phyloP scores from a whole-genome alignment of 2,797 vertebrate species.

The Periparus ater region DNA sequence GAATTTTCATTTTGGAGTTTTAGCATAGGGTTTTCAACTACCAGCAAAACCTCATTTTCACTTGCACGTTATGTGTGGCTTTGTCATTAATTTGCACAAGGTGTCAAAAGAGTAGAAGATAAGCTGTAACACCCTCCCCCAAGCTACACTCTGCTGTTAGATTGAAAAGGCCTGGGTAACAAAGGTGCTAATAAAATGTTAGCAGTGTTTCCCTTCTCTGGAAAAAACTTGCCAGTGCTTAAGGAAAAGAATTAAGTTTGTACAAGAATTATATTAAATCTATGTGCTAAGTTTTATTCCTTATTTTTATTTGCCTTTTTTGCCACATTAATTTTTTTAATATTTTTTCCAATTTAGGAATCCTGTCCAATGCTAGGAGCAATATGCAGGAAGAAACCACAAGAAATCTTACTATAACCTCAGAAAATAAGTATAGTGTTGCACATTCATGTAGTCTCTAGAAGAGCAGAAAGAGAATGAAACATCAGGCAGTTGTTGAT shows the following conservation, averaged over 20 bases:
- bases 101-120: constrained; percentile 12
- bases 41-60: constrained; percentile 19
- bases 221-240: neutral
- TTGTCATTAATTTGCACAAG: constrained; percentile 19
- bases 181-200: neutral
- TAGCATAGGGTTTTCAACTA: neutral
- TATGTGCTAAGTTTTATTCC: neutral
- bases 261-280: neutral
- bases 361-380: neutral
- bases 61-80: neutral
- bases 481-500: neutral
- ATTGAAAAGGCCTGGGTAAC: constrained; percentile 1
- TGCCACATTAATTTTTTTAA: neutral
- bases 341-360: neutral
- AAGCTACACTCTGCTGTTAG: neutral
- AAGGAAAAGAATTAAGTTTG: neutral
- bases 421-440: neutral
- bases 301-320: neutral
- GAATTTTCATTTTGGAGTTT: constrained; percentile 12
- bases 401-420: neutral
- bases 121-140: neutral
- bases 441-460: neutral
- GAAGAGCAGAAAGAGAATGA: neutral
- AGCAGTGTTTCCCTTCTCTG: neutral
- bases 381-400: fast-evolving